These are phyloP conservation scores for Onychostruthus taczanowskii DNA, from an alignment of 2,113 vertebrate species.

Conservation along the genomic window DNA sequence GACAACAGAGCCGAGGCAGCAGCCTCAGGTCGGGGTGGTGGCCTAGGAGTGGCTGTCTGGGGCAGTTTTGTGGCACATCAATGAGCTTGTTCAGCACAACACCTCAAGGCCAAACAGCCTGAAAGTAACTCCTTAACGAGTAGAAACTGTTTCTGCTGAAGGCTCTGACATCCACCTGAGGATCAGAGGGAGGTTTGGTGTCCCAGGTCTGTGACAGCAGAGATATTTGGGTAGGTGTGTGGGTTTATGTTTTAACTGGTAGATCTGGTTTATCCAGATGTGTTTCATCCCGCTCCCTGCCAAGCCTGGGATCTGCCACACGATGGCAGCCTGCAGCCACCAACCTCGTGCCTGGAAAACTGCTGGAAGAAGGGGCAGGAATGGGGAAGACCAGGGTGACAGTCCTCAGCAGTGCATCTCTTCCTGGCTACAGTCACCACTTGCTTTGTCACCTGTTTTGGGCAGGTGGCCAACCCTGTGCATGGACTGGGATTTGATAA, in stretches of 20 bases:
- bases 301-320: slow-evolving; percentile 38
- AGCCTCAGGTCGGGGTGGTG: not conserved
- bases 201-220: not conserved
- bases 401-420: not conserved
- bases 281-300: not conserved
- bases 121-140: not conserved
- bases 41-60: not conserved
- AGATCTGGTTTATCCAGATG: not conserved
- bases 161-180: not conserved
- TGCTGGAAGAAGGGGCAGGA: not conserved
- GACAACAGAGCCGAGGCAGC: fast-evolving
- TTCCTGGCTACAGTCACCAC: not conserved
- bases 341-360: not conserved
- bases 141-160: not conserved
- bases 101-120: not conserved
- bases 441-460: not conserved
- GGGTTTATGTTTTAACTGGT: not conserved
- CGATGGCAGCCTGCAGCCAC: slow-evolving; percentile 62
- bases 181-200: not conserved
- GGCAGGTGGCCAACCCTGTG: not conserved
- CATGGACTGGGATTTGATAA: not conserved
- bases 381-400: not conserved
- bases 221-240: fast-evolving
- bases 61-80: not conserved
- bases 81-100: not conserved